These are phyloP conservation scores for Lobophora halterata DNA, from an alignment of 2,888 invertebrate species.

Conservation along the genomic window DNA sequence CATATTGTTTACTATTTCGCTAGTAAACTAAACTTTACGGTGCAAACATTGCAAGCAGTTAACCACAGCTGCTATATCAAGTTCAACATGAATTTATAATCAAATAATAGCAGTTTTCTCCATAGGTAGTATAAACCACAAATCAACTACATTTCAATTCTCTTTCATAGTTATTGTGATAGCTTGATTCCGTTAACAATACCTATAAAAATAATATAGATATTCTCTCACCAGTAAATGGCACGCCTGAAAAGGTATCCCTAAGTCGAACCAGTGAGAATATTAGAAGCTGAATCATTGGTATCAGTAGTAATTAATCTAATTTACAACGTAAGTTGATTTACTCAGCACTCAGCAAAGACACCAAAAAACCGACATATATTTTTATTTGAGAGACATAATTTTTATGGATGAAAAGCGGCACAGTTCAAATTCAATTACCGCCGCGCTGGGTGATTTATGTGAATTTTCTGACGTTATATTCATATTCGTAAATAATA, in stretches of 20 bases:
- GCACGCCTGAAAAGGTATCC: too few relatives aligned
- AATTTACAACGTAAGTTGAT: background rate
- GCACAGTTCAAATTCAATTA: slow-evolving; percentile 32
- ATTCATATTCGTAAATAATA: slow-evolving; percentile 36
- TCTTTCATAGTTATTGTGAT: too few relatives aligned
- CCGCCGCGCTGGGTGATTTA: slow-evolving; percentile 17
- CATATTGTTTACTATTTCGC: slow-evolving; percentile 47
- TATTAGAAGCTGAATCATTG: too few relatives aligned
- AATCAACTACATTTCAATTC: too few relatives aligned
- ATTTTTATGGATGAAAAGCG: slow-evolving; percentile 33
- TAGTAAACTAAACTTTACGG: slow-evolving; percentile 34
- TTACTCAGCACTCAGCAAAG: too few relatives aligned
- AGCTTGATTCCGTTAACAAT: too few relatives aligned
- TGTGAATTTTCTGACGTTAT: slow-evolving; percentile 38
- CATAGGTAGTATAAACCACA: slow-evolving; percentile 13
- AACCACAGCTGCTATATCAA: slow-evolving; percentile 17
- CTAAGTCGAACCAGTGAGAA: too few relatives aligned
- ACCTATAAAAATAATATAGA: too few relatives aligned
- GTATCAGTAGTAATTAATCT: too few relatives aligned
- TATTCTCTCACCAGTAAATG: too few relatives aligned
- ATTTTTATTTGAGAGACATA: slow-evolving; percentile 25
- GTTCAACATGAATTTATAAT: slow-evolving; percentile 12
- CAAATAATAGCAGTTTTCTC: slow-evolving; percentile 7
- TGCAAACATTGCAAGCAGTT: slow-evolving; percentile 16
- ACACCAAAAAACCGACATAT: slow-evolving; percentile 11